Evolutionary conservation across 2,888 invertebrate genomes (phyloP).

Genomic region (Rotaria magnacalcarata): DNA sequence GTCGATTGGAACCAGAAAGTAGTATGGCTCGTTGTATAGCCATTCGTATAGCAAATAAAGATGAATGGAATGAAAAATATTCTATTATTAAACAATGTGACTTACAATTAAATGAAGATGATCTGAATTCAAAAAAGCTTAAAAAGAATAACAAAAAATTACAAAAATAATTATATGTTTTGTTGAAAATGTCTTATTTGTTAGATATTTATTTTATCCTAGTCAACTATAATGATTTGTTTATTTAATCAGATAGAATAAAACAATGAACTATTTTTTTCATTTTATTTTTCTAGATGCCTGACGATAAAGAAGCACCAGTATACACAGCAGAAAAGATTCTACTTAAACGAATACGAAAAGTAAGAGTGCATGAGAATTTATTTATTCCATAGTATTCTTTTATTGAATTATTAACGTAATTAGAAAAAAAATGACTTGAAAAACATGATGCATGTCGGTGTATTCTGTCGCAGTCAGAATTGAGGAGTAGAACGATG

Average conservation of each 20-base stretch:
- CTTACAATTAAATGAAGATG: not conserved
- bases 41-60: not conserved
- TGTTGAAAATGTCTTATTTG: not conserved
- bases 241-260: not conserved
- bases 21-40: not conserved
- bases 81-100: not conserved
- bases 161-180: not conserved
- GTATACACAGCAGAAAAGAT: not conserved
- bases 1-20: not conserved
- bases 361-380: not conserved
- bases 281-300: conserved; percentile 9
- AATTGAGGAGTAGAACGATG: too few relatives aligned
- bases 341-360: not conserved
- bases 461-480: too few relatives aligned
- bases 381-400: too few relatives aligned
- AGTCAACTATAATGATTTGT: too few relatives aligned
- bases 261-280: not conserved
- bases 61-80: not conserved
- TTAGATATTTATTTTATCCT: not conserved
- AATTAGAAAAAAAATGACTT: too few relatives aligned
- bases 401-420: too few relatives aligned
- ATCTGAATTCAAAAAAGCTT: not conserved
- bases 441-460: too few relatives aligned
- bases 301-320: conserved; percentile 25
- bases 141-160: not conserved